Percentiles rank a stretch among this genome's conserved stretches.
These are phyloP conservation scores for Poecilia gillii DNA, from an alignment of 2,797 vertebrate species.

Conservation along the genomic window DNA sequence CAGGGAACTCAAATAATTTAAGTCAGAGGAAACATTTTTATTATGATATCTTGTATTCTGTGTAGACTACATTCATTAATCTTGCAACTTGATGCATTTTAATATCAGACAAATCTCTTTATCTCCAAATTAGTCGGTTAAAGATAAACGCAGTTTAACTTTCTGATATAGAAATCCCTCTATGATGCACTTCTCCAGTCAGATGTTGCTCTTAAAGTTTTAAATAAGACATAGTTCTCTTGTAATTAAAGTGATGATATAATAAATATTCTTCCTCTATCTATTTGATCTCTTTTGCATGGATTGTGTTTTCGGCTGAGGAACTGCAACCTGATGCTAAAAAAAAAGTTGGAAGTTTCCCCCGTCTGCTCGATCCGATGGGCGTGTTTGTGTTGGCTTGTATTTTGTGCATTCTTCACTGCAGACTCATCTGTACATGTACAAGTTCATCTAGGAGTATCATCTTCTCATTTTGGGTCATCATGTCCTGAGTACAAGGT, in stretches of 20 bases:
- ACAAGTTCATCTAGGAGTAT: neutral
- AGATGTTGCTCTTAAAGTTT: neutral
- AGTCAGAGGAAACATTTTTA: neutral
- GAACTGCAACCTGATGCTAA: neutral
- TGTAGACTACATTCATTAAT: neutral
- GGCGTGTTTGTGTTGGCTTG: neutral
- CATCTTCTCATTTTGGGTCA: slow-evolving; percentile 5
- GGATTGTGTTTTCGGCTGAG: neutral
- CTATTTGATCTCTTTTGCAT: neutral
- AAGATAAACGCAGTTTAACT: neutral
- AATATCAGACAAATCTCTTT: neutral
- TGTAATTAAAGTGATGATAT: neutral
- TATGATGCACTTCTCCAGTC: neutral
- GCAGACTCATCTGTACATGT: neutral
- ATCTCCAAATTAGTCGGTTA: neutral
- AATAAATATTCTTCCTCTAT: neutral
- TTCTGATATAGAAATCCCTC: neutral
- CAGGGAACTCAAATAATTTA: neutral
- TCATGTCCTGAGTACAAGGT: slow-evolving; percentile 7
- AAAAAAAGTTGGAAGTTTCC: neutral
- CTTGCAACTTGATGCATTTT: neutral
- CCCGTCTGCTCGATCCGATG: neutral
- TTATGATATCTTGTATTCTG: neutral
- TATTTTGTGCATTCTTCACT: neutral
- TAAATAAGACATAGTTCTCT: neutral